Conservation (phyloP, 2,888 invertebrate species). For the Lasius platythorax region DNA sequence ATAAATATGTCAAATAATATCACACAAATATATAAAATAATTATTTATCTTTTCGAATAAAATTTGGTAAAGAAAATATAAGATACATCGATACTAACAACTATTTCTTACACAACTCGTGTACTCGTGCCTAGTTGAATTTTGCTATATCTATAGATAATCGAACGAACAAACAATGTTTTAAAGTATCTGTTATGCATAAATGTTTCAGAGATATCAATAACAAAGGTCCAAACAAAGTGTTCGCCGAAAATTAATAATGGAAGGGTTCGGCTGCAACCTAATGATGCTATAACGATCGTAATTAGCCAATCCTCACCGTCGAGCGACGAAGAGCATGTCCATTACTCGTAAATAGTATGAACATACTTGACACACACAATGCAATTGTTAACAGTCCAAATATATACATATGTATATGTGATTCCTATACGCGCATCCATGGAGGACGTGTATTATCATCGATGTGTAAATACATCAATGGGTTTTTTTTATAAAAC, state of each 20-base stretch:
- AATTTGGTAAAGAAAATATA: not conserved
- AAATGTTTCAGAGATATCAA: slow-evolving; percentile 63
- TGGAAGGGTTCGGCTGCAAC: slow-evolving; percentile 48
- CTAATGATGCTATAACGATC: slow-evolving; percentile 56
- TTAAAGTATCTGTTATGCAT: not conserved
- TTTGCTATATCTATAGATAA: not conserved
- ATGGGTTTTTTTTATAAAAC: slow-evolving; percentile 16
- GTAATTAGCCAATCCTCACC: slow-evolving; percentile 46
- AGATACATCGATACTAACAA: not conserved
- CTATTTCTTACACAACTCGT: not conserved
- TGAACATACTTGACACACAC: not conserved
- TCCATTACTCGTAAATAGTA: slow-evolving; percentile 20
- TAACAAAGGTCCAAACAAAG: slow-evolving; percentile 47
- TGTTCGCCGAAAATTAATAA: slow-evolving; percentile 54
- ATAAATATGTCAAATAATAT: not conserved
- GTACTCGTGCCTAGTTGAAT: not conserved
- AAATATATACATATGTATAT: slow-evolving; percentile 5
- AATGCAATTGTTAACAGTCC: slow-evolving; percentile 20
- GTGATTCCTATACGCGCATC: not conserved
- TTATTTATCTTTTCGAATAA: not conserved
- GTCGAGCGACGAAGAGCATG: slow-evolving; percentile 25
- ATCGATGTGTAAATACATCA: slow-evolving; percentile 31
- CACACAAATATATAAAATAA: not conserved
- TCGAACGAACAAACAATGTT: not conserved
- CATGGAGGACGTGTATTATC: not conserved